phyloP scores from a whole-genome alignment of 2,113 vertebrate species.

The Heliornis fulica region DNA sequence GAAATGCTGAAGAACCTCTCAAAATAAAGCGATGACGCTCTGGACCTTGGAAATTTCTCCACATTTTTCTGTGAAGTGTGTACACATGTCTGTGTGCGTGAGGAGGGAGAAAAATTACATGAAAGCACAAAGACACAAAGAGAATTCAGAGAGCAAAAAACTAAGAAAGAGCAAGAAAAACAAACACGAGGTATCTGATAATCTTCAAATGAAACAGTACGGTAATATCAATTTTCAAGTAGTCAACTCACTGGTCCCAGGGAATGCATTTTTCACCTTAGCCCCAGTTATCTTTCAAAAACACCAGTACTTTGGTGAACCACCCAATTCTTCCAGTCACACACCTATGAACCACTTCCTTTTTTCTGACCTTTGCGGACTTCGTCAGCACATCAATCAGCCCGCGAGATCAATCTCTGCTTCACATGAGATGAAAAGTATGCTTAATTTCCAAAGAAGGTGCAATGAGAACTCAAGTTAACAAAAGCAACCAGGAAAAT shows the following conservation, averaged over 20 bases:
- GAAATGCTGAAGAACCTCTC: neutral
- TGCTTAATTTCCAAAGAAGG: neutral
- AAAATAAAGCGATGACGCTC: neutral
- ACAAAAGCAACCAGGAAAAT: neutral
- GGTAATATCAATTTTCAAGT: neutral
- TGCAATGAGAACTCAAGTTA: neutral
- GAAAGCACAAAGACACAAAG: neutral
- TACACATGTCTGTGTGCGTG: accelerated
- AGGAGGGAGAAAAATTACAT: neutral
- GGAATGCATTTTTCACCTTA: neutral
- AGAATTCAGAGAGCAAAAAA: neutral
- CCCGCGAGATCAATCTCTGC: neutral
- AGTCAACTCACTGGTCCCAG: neutral
- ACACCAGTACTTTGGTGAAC: neutral
- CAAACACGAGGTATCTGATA: too few species aligned
- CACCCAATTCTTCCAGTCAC: neutral
- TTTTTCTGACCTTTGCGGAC: neutral
- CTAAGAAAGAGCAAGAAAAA: neutral
- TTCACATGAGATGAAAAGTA: neutral
- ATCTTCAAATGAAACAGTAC: neutral
- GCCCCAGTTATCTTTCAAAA: neutral
- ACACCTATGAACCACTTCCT: neutral
- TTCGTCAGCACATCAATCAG: neutral
- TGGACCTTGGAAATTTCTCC: neutral
- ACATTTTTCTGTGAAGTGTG: neutral